phyloP scores from a whole-genome alignment of 2,113 vertebrate species.

The Mola mola region DNA sequence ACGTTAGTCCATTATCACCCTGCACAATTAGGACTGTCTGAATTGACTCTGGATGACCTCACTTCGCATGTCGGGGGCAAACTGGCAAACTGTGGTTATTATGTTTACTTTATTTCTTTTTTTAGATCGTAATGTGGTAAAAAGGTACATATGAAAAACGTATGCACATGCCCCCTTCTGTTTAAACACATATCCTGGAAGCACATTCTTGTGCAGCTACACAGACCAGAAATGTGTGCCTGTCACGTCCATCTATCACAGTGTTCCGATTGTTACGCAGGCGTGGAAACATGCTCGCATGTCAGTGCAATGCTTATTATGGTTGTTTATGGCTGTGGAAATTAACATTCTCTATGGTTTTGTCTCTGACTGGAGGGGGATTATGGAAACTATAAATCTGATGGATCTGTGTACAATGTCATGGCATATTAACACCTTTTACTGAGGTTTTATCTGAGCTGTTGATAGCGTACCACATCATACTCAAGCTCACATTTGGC shows the following conservation, averaged over 20 bases:
- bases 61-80: constrained; percentile 14
- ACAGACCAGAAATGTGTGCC: neutral
- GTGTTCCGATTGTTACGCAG: constrained; percentile 13
- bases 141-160: constrained; percentile 16
- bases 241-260: constrained; percentile 13
- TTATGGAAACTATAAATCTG: constrained; percentile 61
- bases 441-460: constrained; percentile 41
- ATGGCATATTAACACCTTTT: constrained; percentile 53
- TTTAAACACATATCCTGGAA: constrained; percentile 10
- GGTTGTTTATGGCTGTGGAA: constrained; percentile 71
- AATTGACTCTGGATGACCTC: constrained; percentile 62
- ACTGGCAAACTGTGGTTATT: constrained; percentile 12
- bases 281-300: constrained; percentile 35
- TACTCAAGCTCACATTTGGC: constrained; percentile 32
- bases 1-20: constrained; percentile 64
- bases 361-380: constrained; percentile 36
- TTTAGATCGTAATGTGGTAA: neutral
- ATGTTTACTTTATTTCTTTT: constrained; percentile 10
- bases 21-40: constrained; percentile 62
- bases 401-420: constrained; percentile 55
- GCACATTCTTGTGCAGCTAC: neutral
- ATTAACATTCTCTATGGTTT: constrained; percentile 70
- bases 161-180: constrained; percentile 1
- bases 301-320: constrained; percentile 44
- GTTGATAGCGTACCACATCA: constrained; percentile 43